Base-by-base conservation (phyloP, 1,140 invertebrate genomes). In the Coptotermes formosanus region DNA sequence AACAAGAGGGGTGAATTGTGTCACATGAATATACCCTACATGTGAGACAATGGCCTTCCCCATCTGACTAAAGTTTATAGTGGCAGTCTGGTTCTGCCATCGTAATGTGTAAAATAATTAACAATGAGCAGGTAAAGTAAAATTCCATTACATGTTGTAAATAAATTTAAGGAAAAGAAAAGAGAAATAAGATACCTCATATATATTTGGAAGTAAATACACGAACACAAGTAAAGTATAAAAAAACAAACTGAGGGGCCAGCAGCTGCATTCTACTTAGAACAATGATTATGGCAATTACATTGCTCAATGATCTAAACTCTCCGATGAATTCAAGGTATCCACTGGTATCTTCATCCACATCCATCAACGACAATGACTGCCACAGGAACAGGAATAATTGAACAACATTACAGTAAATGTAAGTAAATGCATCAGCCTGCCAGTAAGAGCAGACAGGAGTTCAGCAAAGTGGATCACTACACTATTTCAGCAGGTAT, bases 311-410 rank as follows among this genome's bases (percentile, higher is more conserved):
- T 44, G 45, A 32, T 86, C 45, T 86, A 82, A 75, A 82, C 45
- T 82, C 75, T 86, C 44, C 75, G 55, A 32, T 45, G 59, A 45
- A 48, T 43, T 86, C 85, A 82, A 82, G 48, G 75, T 86, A 30
- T 69, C 82, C 75, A 44, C 45, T 82, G 45, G 38, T 14, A 75
- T 75, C 85, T 81, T 64, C 90, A 48, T 89, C 89, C 52, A 90
- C 89, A 86, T 94, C 94, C 88, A 94, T 93, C 92, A 94, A 89
- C 93, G 94, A 94, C 92, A 94, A 92, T 90, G 94, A 95, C 94
- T 95, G 93, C 89, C 90, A 89, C 91, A 92, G 91, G 87, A 92
- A 91, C 87, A 92, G 64, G 89, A 90, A 89, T 75, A 75, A 64
- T 75, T 75, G 64, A 75, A 75, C 25, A 75, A 75, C 64, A 75